Base-by-base conservation (phyloP, 2,888 invertebrate genomes). In the Ophion obscuratus region DNA sequence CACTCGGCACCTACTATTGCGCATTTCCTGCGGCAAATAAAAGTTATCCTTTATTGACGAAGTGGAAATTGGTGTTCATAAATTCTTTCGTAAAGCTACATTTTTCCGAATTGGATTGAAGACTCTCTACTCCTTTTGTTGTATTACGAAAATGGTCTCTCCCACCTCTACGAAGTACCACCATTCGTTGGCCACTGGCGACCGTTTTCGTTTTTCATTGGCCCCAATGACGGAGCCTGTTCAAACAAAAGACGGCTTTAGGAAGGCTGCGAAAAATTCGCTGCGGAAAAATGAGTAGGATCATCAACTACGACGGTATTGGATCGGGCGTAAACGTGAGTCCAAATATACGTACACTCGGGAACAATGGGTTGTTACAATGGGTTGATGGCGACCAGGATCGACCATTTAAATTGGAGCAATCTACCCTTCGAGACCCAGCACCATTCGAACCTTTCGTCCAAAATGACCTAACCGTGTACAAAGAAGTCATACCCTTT, bases 361-460 rank as follows among this genome's bases (percentile, higher is more conserved):
- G 4, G 31, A 31, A 31, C 31, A 31, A 47, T 10, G 47, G 47
- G 11, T 47, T 10, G n/a, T n/a, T n/a, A 31, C 31, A 31, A 47
- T 10, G 47, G 47, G 11, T 47, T 10, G n/a, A 14, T 20, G 40
- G 20, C 31, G 31, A 67, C 14, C 1, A 53, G 31, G 5, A 62
- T 57, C 67, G 74, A 59, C 80, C n/a, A 81, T 84, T 78, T 81
- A 75, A 86, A 86, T 84, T 81, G 75, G 86, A 86, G 84, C 78
- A 81, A 84, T 76, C 17, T 71, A 24, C 27, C 59, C 27, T 36
- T 61, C 31, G 40, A 14, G 36, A 71, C 14, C 17, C 9, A 53
- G 5, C 2, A 36, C 24, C 64, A 9, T 11, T 36, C 82, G 36
- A 70, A 81, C 78, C 78, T 81, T 78, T 53, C 44, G 44, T 57